These are phyloP conservation scores for Florisuga fusca DNA, from an alignment of 2,797 vertebrate genomes.

Conservation along the genomic window DNA sequence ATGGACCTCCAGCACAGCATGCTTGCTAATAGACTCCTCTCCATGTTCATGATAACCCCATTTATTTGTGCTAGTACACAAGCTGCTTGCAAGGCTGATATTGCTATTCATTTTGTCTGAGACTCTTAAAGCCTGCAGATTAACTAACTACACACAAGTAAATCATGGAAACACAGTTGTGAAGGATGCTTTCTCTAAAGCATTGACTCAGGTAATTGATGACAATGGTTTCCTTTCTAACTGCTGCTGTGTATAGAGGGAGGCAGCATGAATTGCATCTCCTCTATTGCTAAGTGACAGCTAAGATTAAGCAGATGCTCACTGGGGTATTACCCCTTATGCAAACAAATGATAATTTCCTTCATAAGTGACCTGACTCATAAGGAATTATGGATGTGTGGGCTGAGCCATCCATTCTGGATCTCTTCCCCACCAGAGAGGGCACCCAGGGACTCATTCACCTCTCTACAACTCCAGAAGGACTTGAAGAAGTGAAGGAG, in stretches of 20 bases:
- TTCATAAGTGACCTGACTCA: not conserved
- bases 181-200: constrained; percentile 32
- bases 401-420: not conserved
- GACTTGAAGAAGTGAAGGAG: not conserved
- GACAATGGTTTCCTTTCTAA: constrained; percentile 18
- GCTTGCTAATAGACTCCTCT: not conserved
- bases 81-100: not conserved
- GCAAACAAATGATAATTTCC: constrained; percentile 56
- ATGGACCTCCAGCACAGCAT: not conserved
- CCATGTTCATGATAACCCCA: not conserved
- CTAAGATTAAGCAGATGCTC: constrained; percentile 66
- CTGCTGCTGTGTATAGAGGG: not conserved
- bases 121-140: constrained; percentile 38
- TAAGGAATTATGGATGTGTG: not conserved
- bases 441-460: not conserved
- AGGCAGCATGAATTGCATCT: not conserved
- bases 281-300: constrained; percentile 62
- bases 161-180: constrained; percentile 9
- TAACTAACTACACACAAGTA: constrained; percentile 24
- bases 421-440: not conserved
- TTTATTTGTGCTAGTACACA: not conserved
- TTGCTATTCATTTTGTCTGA: not conserved
- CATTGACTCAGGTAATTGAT: not conserved
- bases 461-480: not conserved
- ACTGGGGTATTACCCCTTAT: not conserved